phyloP scores from a whole-genome alignment of 2,797 vertebrate genomes.

The Columba guinea region DNA sequence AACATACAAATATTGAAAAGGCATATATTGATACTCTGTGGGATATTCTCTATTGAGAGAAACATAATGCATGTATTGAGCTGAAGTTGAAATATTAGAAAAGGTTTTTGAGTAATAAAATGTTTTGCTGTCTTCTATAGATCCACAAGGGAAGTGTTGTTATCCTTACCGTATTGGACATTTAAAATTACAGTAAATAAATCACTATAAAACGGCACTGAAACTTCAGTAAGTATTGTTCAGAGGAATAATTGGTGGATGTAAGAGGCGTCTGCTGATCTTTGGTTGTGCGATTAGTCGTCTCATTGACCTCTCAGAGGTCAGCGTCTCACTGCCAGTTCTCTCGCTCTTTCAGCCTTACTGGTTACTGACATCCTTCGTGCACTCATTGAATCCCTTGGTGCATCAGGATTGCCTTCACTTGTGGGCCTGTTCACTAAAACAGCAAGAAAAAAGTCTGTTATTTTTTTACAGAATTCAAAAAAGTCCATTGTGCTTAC shows the following conservation, averaged over 20 bases:
- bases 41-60: neutral
- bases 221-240: neutral
- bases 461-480: neutral
- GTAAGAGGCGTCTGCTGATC: neutral
- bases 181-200: neutral
- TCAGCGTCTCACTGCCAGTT: neutral
- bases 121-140: neutral
- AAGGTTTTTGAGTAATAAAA: neutral
- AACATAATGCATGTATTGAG: neutral
- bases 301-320: neutral
- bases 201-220: neutral
- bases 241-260: neutral
- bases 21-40: neutral
- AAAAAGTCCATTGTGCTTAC: neutral
- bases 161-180: neutral
- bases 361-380: neutral
- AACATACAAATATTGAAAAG: neutral
- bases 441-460: neutral
- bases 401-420: neutral
- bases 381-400: neutral
- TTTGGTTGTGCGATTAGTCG: neutral
- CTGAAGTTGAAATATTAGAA: neutral
- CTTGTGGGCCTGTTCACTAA: neutral
- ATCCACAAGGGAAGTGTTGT: neutral
- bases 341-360: neutral